Base-by-base conservation (phyloP, 2,888 invertebrate genomes). In the Drosophila atripex region DNA sequence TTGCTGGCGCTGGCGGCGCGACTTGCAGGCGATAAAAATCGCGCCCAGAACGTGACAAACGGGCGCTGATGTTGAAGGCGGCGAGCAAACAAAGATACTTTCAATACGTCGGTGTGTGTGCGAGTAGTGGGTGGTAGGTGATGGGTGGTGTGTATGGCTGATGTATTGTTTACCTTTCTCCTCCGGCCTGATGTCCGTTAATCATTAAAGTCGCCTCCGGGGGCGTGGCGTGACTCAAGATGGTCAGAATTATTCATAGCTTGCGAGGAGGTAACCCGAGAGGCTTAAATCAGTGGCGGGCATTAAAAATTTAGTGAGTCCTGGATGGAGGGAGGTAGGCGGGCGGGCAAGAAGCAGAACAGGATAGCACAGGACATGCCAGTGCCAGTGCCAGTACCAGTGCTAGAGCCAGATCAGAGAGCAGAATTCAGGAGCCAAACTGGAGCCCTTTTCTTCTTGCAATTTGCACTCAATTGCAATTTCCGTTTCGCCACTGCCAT, bases 391-490 rank as follows among this genome's bases (percentile, higher is more conserved):
- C 16, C 39, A 16, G 39, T n/a, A n/a, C 32, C 4, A 4, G 32
- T 4, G 32, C 11, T 3, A n/a, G 39, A 8, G 16, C 16, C 39
- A 16, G 39, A 18, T 9, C 1, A 11, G 39, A 18, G 39, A 18
- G 39, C 18, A 18, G 9, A 41, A 11, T 16, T 16, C 39, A 16
- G 9, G 28, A 46, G 23, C n/a, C 47, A 28, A 30, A 45, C 45
- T 21, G 21, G 16, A 16, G 11, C 49, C 32, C 69, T 43, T 71
- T 71, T 65, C 57, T 71, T 72, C 73, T 65, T 65, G 73, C 85
- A 84, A 84, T 80, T 80, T 80, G 77, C 80, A 80, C 80, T 80
- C 85, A 80, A 80, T 80, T 80, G 80, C 82, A 80, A 84, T 80
- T 84, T 80, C 85, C 80, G 85, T 80, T 35, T 61, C 76, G 77